These are phyloP conservation scores for Leptatherina wallacei DNA, from an alignment of 2,797 vertebrate genomes.

Conservation along the genomic window DNA sequence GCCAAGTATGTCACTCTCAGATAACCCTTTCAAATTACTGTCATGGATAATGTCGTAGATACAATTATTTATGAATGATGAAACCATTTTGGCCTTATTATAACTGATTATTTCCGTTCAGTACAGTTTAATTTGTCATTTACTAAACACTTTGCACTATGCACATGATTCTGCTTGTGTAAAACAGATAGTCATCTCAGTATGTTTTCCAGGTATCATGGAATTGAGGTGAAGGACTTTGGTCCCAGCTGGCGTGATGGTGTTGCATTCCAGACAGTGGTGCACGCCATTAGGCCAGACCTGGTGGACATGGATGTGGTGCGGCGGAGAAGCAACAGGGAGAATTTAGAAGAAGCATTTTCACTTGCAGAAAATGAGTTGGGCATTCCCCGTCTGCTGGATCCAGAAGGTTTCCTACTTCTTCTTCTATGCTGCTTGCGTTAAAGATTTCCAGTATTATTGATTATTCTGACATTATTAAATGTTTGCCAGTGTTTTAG, in stretches of 20 bases:
- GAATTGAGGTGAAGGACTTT: conserved; percentile 96
- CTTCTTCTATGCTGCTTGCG: not conserved
- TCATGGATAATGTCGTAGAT: not conserved
- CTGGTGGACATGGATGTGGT: conserved; percentile 93
- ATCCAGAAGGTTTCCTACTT: conserved; percentile 93
- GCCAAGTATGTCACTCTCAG: conserved; percentile 84
- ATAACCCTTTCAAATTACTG: not conserved
- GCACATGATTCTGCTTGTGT: not conserved
- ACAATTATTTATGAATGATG: not conserved
- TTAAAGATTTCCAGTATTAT: conserved; percentile 6
- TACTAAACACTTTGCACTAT: not conserved
- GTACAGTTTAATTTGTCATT: not conserved
- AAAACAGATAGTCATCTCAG: not conserved
- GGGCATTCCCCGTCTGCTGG: conserved; percentile 95
- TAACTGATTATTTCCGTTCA: not conserved
- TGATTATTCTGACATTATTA: conserved; percentile 7
- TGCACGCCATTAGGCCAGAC: conserved; percentile 94
- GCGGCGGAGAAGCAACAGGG: conserved; percentile 86
- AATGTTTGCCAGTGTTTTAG: not conserved
- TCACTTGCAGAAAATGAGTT: conserved; percentile 92
- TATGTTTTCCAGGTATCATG: conserved; percentile 83
- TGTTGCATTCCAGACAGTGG: conserved; percentile 92
- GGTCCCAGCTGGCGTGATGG: conserved; percentile 95
- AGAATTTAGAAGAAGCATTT: conserved; percentile 96
- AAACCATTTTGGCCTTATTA: not conserved